Base-by-base conservation (phyloP, 2,113 vertebrate species). In the Kobus ellipsiprymnus region DNA sequence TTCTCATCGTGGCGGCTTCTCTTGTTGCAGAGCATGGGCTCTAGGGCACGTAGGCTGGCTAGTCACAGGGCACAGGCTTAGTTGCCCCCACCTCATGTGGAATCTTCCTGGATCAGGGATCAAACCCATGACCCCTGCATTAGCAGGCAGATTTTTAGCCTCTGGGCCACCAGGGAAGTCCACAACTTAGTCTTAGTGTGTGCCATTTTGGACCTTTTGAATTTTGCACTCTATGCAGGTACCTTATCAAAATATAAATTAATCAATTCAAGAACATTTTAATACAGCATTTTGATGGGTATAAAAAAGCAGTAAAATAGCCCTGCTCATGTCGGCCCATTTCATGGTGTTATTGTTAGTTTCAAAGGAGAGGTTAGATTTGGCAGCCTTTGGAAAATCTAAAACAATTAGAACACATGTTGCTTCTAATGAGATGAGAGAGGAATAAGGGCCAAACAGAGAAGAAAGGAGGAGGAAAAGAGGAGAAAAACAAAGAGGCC, bases 301-400 rank as follows among this genome's bases (percentile, higher is more conserved):
- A 60, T 86, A 71, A 55, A 92, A 95, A 48, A 13, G 13, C 57
- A 94, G 85, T 44, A 44, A 21, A 92, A 86, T 33, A 59, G 21
- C 44, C 13, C 87, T 78, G 36, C 46, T 97, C 77, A 15, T 19
- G 44, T 50, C 14, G 6, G n/a, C 80, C 87, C 78, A 55, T 40
- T 29, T n/a, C 27, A 1, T 17, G 2, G 52, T n/a, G 46, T 64
- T 48, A 86, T 46, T 89, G 40, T 95, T 92, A 29, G 55, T 88
- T 95, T 97, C 90, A 82, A 96, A 96, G 81, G 40, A 29, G 59
- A 93, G 91, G 87, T 94, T 57, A 62, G 54, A 78, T 78, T 13
- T 60, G 60, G 80, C 62, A 83, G 86, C 55, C 88, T 54, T 78
- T 59, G 54, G 67, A 91, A 91, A 90, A 90, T 54, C 64, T 81